Evolutionary conservation across 2,888 invertebrate species (phyloP), one percentile per base, ranked within the genome.

Genomic region (Thelaira solivaga): DNA sequence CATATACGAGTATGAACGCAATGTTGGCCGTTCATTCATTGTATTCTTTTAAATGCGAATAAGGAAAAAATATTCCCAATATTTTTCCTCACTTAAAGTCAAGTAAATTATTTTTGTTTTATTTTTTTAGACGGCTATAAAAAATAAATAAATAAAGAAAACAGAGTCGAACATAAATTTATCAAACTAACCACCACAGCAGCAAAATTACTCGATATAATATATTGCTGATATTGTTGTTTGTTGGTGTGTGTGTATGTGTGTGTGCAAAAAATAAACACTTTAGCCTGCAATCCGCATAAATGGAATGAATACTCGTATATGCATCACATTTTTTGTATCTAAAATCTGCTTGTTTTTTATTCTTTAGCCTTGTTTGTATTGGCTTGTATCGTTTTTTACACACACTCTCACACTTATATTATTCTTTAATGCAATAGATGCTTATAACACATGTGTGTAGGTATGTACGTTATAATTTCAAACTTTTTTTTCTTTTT

Each of bases 31-130:
- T 5, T 16, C 6, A 6, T 36, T 36, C 16, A n/a, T 11, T 13
- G 22, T 13, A 47, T 10, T 62, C 43, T 61, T 43, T 22, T 47
- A 43, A 41, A 31, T 13, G 4, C 18, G 34, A 18, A 31, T 11
- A 62, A 20, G 26, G 55, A 49, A 8, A 65, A 59, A 59, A 43
- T 62, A 43, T 55, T n/a, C n/a, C n/a, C 62, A 53, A 67, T 51
- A 75, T 67, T 74, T 45, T 8, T n/a, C 11, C 62, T 53, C 64
- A 57, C 62, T 71, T 73, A 26, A 64, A 61, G 55, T 71, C 67
- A 75, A n/a, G n/a, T n/a, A n/a, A 16, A 64, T 78, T 73, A 69
- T 79, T 74, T 79, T 71, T 79, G 75, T 71, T 67, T 71, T 71
- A 79, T 72, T 71, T 75, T 49, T 55, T 26, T 41, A 65, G 65